Evolutionary conservation across 2,888 invertebrate species (phyloP), one percentile per base, ranked within the genome.

Genomic region (Microchrysa polita): DNA sequence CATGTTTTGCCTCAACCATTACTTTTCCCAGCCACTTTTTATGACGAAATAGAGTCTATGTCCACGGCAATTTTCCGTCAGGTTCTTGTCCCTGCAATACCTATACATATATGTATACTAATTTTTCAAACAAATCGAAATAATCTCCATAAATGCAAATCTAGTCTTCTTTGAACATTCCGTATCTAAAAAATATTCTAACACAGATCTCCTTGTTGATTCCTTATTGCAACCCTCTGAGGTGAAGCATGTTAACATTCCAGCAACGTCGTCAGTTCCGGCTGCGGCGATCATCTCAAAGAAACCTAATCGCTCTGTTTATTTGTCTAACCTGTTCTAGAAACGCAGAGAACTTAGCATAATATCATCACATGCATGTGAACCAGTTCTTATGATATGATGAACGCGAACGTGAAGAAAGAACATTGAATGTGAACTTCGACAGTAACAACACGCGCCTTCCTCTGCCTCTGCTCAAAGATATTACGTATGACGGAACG

Each of bases 311-410:
- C 44, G 65, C 48, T 22, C 63, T 40, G 14, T 65, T 65, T 48
- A 65, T 53, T 67, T 53, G 53, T 40, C 7, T 55, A 65, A 57
- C 69, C 55, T 55, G 67, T 57, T 69, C 40, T 5, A 14, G 69
- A 55, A 57, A 55, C 69, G 27, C 55, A 53, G 14, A 44, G 12
- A 22, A 16, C 16, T n/a, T 22, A 34, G 5, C 16, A 48, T n/a
- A 48, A 48, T 12, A 34, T 48, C n/a, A n/a, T n/a, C 27, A 65
- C 52, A 67, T 57, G 55, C 40, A 69, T 69, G 69, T 18, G 57
- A 69, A 69, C 55, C 69, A 69, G 40, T 69, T n/a, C n/a, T n/a
- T 57, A 22, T 63, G 61, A 40, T 27, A 10, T 65, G 65, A 65
- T 65, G 44, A 44, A 65, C 65, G 65, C 44, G 65, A 22, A 48